These are phyloP conservation scores for Poeciliopsis gracilis DNA, from an alignment of 2,797 vertebrate genomes.

Conservation along the genomic window DNA sequence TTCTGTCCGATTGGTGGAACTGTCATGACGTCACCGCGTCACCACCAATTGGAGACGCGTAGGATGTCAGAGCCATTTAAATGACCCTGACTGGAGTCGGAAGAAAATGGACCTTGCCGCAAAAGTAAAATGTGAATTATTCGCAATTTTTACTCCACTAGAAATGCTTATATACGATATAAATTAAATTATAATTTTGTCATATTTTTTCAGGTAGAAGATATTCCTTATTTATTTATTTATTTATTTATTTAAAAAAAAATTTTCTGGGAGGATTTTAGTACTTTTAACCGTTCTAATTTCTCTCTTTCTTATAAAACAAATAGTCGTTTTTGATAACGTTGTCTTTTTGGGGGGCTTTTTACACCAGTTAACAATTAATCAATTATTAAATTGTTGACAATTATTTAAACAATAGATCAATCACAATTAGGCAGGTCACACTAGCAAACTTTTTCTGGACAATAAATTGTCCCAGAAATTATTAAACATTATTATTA, in stretches of 20 bases:
- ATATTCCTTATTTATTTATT: neutral
- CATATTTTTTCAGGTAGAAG: neutral
- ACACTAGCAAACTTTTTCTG: too few relatives aligned
- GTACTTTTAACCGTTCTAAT: neutral
- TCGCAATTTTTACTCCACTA: neutral
- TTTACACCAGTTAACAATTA: too few relatives aligned
- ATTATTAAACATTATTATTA: too few relatives aligned
- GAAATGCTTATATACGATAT: neutral
- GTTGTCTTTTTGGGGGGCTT: too few relatives aligned
- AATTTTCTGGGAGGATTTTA: neutral
- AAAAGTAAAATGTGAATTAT: neutral
- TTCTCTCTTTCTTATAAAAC: neutral
- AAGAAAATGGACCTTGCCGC: neutral
- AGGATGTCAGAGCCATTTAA: neutral
- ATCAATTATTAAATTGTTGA: too few relatives aligned
- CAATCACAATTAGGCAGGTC: too few relatives aligned
- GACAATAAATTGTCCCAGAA: too few relatives aligned
- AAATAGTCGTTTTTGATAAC: neutral
- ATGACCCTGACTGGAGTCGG: neutral
- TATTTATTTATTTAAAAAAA: too few relatives aligned
- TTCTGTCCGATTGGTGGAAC: conserved; percentile 32
- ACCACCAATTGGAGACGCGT: neutral
- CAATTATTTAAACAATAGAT: too few relatives aligned
- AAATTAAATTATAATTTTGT: neutral
- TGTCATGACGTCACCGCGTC: neutral